Evolutionary conservation across 2,888 invertebrate genomes (phyloP), one percentile per base, ranked within the genome.

Genomic region (Chalcis sispes): DNA sequence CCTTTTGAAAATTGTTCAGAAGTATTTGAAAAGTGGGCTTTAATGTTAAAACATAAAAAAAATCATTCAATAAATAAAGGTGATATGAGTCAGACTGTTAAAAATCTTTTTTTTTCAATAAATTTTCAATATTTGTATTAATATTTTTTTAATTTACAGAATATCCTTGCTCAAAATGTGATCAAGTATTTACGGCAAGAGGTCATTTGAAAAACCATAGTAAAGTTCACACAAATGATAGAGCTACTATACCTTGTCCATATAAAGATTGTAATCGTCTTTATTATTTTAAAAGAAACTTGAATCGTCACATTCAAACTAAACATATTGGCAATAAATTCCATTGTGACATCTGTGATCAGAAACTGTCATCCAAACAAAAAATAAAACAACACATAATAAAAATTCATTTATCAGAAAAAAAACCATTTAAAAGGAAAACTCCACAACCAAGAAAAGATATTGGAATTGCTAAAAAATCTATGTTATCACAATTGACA

Each of bases 221-320:
- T 1, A 50, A 66, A 66, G 32, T 58, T 70, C 75, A 75, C 25
- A 1, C 15, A 29, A 46, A 72, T 7, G n/a, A 72, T n/a, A 73
- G 73, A 56, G 54, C 66, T 15, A 25, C 32, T 15, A 54, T 86
- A 29, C 48, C 83, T 29, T 90, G 90, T 20, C 81, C 85, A 0
- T 83, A 87, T 46, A 85, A 88, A 0, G 85, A 83, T 0, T 91
- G 90, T 79, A 67, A 80, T 1, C 90, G 91, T 61, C 85, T 86
- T 71, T 93, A 92, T 83, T 87, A 89, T 4, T 90, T 90, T 77
- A 90, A 90, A 79, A 90, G 89, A 52, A 93, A 92, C 87, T 87
- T 93, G 23, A 89, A 88, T 1, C 89, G 90, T 70, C 93, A 93
- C 79, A 89, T 92, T 72, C 80, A 88, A 71, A 86, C 87, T 1